These are phyloP conservation scores for Astreopora myriophthalma DNA, from an alignment of 64 coral and sea anemone species.

Conservation along the genomic window DNA sequence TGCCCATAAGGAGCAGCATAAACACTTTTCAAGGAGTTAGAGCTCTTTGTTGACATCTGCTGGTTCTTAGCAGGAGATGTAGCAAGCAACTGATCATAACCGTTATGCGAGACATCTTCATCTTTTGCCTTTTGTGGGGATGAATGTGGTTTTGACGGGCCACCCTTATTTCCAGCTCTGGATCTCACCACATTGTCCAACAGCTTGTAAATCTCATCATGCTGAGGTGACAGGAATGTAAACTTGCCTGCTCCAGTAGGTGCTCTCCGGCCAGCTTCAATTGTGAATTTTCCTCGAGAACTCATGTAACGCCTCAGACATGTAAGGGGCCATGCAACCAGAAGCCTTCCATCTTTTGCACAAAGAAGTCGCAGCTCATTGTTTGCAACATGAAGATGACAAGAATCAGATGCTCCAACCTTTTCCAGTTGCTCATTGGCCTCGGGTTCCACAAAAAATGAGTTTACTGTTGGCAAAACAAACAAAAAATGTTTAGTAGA, in stretches of 20 bases:
- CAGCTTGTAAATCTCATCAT: constrained; percentile 93
- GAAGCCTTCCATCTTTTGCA: constrained; percentile 77
- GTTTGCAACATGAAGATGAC: constrained; percentile 85
- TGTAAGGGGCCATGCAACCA: constrained; percentile 93
- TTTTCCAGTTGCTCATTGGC: constrained; percentile 43
- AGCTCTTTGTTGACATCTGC: background rate
- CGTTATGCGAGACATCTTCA: background rate
- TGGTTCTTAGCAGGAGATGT: background rate
- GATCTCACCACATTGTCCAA: constrained; percentile 89
- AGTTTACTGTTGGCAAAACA: constrained; percentile 73
- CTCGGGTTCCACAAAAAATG: constrained; percentile 90
- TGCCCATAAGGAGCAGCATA: constrained; percentile 93
- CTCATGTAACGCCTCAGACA: constrained; percentile 95
- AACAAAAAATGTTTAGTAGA: background rate
- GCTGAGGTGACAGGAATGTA: constrained; percentile 79
- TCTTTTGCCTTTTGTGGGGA: constrained; percentile 1
- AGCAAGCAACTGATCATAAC: constrained; percentile 63
- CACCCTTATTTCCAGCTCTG: constrained; percentile 50
- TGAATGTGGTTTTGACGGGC: background rate
- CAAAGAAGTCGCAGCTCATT: constrained; percentile 84
- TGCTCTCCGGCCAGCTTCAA: constrained; percentile 94
- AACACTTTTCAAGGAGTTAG: constrained; percentile 39
- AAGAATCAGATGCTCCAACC: constrained; percentile 73
- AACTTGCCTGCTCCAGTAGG: constrained; percentile 93
- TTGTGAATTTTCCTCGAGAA: constrained; percentile 78